A percentile compares a stretch with the other conserved stretches of the same genome.
Conservation (phyloP, 2,888 invertebrate species). For the Synanthedon andrenaeformis region DNA sequence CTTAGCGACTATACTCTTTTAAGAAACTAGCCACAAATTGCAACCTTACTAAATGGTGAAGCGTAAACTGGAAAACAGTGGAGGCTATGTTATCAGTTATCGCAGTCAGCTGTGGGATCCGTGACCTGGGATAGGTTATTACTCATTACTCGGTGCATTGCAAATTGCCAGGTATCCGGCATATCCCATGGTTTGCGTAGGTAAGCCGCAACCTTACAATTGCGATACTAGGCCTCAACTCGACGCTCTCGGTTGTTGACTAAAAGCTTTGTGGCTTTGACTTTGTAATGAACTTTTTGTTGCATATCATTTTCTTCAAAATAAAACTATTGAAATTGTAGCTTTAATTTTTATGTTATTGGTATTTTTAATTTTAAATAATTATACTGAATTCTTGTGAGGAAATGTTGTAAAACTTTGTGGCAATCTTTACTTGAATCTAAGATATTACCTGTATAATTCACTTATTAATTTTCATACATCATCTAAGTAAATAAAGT, state of each 20-base stretch:
- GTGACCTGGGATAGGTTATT: slow-evolving; percentile 31
- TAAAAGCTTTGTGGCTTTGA: slow-evolving; percentile 2
- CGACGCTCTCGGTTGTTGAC: slow-evolving; percentile 18
- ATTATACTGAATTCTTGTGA: too few species aligned
- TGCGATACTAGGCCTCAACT: slow-evolving; percentile 10
- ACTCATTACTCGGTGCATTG: slow-evolving; percentile 33
- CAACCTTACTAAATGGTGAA: too few species aligned
- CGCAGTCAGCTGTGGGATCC: slow-evolving; percentile 13
- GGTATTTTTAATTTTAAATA: too few species aligned
- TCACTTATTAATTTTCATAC: too few species aligned
- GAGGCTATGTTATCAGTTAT: background rate
- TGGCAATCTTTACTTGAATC: too few species aligned
- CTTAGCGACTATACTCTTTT: too few species aligned
- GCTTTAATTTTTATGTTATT: too few species aligned
- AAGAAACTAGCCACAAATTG: too few species aligned
- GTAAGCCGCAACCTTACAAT: slow-evolving; percentile 15
- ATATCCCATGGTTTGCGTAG: slow-evolving; percentile 28
- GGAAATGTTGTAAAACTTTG: too few species aligned
- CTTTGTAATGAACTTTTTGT: background rate
- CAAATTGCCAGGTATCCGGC: slow-evolving; percentile 38
- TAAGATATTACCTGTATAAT: too few species aligned
- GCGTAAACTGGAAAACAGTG: background rate
- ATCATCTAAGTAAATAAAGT: too few species aligned
- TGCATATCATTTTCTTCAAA: slow-evolving; percentile 1
- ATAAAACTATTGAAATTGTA: slow-evolving; percentile 1